phyloP scores from a whole-genome alignment of 2,113 vertebrate genomes.

The Corapipo altera region DNA sequence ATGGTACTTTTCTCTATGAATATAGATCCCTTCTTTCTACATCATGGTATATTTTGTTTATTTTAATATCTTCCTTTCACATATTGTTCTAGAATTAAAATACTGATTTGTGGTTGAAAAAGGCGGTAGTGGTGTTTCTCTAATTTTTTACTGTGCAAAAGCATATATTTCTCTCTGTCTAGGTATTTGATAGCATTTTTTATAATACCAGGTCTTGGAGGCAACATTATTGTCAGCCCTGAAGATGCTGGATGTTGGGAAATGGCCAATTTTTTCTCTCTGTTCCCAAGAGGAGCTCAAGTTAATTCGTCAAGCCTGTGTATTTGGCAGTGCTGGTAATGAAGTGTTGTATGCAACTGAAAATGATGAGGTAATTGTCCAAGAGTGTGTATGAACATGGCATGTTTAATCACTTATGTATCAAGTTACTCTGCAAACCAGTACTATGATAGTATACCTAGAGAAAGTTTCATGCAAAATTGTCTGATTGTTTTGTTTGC shows the following conservation, averaged over 20 bases:
- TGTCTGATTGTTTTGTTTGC: background rate
- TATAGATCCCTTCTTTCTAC: background rate
- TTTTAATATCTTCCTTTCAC: background rate
- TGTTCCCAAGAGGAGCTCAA: constrained; percentile 90
- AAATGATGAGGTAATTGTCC: constrained; percentile 88
- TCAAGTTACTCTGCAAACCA: background rate
- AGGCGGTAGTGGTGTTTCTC: background rate
- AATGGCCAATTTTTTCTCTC: constrained; percentile 97
- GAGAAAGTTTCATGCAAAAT: background rate
- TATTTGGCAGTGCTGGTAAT: constrained; percentile 92
- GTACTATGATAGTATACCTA: background rate
- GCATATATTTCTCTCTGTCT: background rate
- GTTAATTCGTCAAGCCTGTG: constrained; percentile 91
- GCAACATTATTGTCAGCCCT: constrained; percentile 62
- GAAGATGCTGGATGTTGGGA: constrained; percentile 97
- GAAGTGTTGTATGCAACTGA: constrained; percentile 94
- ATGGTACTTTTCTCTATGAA: background rate
- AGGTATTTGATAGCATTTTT: background rate
- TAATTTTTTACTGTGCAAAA: background rate
- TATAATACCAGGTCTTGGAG: constrained; percentile 49
- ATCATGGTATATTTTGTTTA: background rate
- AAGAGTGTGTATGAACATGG: background rate
- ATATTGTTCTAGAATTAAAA: background rate
- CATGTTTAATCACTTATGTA: background rate
- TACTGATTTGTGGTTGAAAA: background rate